Base-by-base conservation (phyloP, 2,888 invertebrate genomes). In the Ophioninae sp. region DNA sequence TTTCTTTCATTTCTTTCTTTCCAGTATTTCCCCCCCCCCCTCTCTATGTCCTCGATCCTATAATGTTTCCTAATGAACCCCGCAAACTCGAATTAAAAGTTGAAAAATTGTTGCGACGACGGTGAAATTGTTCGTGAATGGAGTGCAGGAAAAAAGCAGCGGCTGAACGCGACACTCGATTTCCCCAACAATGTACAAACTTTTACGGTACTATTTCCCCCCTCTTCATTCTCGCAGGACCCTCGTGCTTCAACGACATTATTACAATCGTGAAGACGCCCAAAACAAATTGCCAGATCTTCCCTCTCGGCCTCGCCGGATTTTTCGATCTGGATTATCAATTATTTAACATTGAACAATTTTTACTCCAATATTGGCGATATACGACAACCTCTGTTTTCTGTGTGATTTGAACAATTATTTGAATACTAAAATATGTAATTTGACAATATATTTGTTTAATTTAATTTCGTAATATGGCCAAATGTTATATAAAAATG, bases 81-180 rank as follows among this genome's bases (percentile, higher is more conserved):
- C 89, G 87, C 88, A 87, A 90, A 91, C 91, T 92, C 91, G 90
- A 91, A 92, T 92, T 91, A 91, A 92, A 92, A 92, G 88, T 92
- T 84, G 81, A 84, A 84, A 84, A 81, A 76, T 79, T 81, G 79
- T 79, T 76, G 75, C 59, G 75, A 81, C 75, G 75, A 74, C 75
- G 65, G 56, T 59, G 87, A 90, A 91, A 91, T 91, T 88, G 91
- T 89, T 72, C 73, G 68, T 72, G 39, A 72, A 23, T 51, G 67
- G 65, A 58, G 61, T 30, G 56, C 30, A 77, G 61, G 64, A 22
- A 65, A 75, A 17, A 30, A 72, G 44, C 88, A 89, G 87, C 87
- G 89, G 85, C 84, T 88, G 86, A 88, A 88, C 84, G 85, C 88
- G 89, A 89, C 87, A 88, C 90, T 90, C 90, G 89, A 90, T 90